Base-by-base conservation (phyloP, 2,888 invertebrate species). In the Mythimna albipuncta region DNA sequence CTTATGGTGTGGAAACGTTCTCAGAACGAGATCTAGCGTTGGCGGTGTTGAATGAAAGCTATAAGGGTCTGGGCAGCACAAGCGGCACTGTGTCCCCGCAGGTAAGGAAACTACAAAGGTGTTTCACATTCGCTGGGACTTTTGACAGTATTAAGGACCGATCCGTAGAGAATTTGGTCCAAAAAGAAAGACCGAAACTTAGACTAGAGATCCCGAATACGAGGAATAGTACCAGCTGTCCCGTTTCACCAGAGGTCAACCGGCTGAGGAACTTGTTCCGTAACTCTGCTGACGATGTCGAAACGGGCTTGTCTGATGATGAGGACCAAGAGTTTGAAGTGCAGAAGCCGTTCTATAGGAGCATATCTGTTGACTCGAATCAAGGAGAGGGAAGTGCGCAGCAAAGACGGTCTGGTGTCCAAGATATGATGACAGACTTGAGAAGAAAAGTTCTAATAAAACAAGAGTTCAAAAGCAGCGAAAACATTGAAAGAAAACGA, bases 21-120 rank as follows among this genome's bases (percentile, higher is more conserved):
- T 86, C 85, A 21, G 91, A 90, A 58, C 90, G 89, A 61, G 91
- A 89, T 77, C 72, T 91, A 64, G 93, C 92, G 54, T 83, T 93
- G 79, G 87, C 89, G 67, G 93, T 93, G 9, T 83, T 95, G 64
- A 94, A 89, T 63, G 92, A 92, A 66, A 94, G 92, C 72, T 95
- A 94, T 73, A 93, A 91, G 76, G 93, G 93, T 16, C 87, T 95
- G 32, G 91, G 91, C 7, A 76, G 81, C 52, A 86, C 83, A 19
- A 89, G 88, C 50, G 89, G 90, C 0, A 88, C 85, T 21, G 74
- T 93, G 41, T 89, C 93, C n/a, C 93, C 94, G 52, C 93, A 93
- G 75, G 89, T 96, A 32, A 94, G 89, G 83, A 94, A 92, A 81
- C 82, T 95, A 71, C 91, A 92, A 68, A 91, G 91, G 82, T 93